Conservation (phyloP, 2,113 vertebrate species). For the Rissa tridactyla region DNA sequence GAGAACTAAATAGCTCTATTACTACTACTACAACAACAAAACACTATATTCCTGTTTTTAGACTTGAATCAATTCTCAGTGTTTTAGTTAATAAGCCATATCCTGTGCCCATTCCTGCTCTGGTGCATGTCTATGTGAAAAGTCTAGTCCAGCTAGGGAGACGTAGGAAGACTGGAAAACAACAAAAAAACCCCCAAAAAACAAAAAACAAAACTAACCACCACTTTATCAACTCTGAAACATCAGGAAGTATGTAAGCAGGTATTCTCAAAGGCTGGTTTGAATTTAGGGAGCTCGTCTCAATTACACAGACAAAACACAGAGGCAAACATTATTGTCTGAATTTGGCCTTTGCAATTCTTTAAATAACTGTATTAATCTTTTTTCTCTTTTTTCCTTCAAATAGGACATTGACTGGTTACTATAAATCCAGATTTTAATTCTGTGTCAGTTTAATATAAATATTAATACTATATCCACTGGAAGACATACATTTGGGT, state of each 20-base stretch:
- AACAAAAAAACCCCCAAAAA: neutral
- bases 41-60: neutral
- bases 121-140: neutral
- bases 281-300: neutral
- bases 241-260: neutral
- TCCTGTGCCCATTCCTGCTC: neutral
- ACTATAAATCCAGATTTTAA: neutral
- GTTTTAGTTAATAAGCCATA: neutral
- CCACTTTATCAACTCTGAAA: neutral
- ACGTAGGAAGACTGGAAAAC: neutral
- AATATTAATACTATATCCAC: neutral
- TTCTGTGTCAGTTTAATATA: neutral
- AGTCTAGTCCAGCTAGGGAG: neutral
- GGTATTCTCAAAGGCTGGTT: neutral
- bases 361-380: neutral
- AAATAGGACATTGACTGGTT: neutral
- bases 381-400: neutral
- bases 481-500: neutral
- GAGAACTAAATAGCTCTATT: neutral
- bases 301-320: neutral
- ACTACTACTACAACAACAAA: neutral
- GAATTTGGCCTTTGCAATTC: neutral
- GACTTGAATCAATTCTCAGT: neutral
- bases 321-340: neutral
- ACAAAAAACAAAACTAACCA: too few relatives aligned